These are phyloP conservation scores for Paraescarpia echinospica DNA, from an alignment of 1,140 invertebrate species.

Conservation along the genomic window DNA sequence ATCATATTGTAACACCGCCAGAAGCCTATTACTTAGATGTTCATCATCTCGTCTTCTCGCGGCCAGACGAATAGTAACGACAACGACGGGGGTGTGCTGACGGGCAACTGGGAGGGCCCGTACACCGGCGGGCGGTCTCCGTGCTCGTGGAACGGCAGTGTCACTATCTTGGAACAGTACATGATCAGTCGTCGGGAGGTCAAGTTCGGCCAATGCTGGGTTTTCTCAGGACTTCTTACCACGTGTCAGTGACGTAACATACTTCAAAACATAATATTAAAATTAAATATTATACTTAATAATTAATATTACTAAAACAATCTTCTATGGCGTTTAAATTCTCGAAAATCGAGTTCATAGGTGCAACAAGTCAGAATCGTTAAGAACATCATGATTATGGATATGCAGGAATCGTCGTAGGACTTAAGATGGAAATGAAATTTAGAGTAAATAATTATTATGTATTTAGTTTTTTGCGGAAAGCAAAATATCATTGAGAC, in stretches of 20 bases:
- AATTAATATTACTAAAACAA: no score
- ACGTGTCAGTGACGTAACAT: slow-evolving; percentile 39
- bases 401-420: no score
- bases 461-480: no score
- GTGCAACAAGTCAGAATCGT: no score
- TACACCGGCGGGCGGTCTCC: slow-evolving; percentile 28
- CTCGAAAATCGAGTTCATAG: no score
- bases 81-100: slow-evolving; percentile 69
- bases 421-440: no score
- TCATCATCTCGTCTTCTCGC: not conserved
- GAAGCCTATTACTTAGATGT: not conserved
- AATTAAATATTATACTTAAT: no score
- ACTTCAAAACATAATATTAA: no score
- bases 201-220: slow-evolving; percentile 47
- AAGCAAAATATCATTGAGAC: no score
- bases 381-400: no score
- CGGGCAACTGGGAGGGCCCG: slow-evolving; percentile 55
- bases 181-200: not conserved
- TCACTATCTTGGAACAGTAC: slow-evolving; percentile 13
- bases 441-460: no score
- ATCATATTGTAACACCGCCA: not conserved
- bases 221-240: slow-evolving; percentile 50
- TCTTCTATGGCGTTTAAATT: no score
- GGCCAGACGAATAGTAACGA: slow-evolving; percentile 65
- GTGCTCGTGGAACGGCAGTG: slow-evolving; percentile 52